Evolutionary conservation across 2,113 vertebrate genomes (phyloP), one percentile per base, ranked within the genome.

Genomic region (Merops nubicus): DNA sequence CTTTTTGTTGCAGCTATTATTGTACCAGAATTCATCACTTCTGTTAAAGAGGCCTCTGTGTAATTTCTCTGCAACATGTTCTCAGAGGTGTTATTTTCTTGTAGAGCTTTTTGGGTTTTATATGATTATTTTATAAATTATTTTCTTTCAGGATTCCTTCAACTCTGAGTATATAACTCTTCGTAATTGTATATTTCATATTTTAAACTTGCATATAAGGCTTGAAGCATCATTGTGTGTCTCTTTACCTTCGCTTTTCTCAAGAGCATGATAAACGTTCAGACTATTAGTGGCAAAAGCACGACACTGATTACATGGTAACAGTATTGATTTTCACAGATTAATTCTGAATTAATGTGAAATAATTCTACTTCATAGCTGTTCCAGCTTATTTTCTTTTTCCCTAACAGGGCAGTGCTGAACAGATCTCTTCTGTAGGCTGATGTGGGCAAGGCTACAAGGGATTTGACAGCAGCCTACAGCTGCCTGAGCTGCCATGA

Each of bases 391-490:
- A 12, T n/a, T 36, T 78, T 47, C 2, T 38, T 76, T 80, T n/a
- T 56, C n/a, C 45, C 22, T 59, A 47, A 65, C 28, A 6, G 1
- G 11, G 34, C 13, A 29, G 0, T 6, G 6, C 4, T 1, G 15
- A 73, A 48, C 57, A 51, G 36, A 33, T 2, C 33, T 64, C 17
- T 0, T 1, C 8, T 4, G 34, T 2, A 1, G 2, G 59, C 59
- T 38, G 54, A 50, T 8, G 40, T 1, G 3, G 16, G 4, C 22
- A 6, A 54, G 25, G 63, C 63, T 29, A 1, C 0, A 0, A 31
- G 0, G n/a, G 42, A 7, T 47, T 21, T 28, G 43, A 16, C 2
- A 20, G 33, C 59, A 45, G 59, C 53, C 67, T 28, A 0, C 34
- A 40, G 2, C 25, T 31, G 22, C 11, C 31, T 5, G 54, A 51